Evolutionary conservation across 1,140 invertebrate species (phyloP).

Genomic region (Calliphora vicina): DNA sequence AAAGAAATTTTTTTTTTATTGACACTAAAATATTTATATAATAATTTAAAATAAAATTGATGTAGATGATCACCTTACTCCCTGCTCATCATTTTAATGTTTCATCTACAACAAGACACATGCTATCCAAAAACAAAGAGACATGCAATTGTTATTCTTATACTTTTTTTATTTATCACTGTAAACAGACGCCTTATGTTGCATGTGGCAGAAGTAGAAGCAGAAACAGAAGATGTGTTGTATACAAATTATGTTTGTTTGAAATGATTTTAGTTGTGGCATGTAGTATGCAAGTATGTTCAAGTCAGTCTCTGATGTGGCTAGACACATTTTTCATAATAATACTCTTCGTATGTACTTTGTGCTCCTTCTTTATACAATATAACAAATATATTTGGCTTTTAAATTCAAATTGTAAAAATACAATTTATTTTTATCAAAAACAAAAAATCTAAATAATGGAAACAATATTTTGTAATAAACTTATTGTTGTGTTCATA

Average conservation of each 20-base stretch:
- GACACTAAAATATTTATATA: too few relatives aligned
- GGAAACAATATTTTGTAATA: neutral
- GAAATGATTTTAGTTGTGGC: neutral
- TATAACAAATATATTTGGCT: too few relatives aligned
- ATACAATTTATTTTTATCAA: neutral
- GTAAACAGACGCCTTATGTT: neutral
- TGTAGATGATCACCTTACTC: too few relatives aligned
- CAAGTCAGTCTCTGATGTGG: neutral
- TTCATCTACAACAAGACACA: too few relatives aligned
- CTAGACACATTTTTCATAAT: conserved; percentile 28
- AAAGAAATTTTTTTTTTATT: too few relatives aligned
- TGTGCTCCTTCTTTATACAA: neutral
- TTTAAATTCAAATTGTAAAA: neutral
- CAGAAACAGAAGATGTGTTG: too few relatives aligned
- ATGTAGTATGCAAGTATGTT: neutral
- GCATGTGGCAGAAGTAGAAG: neutral
- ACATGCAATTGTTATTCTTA: neutral
- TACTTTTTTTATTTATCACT: neutral
- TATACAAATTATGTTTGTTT: neutral
- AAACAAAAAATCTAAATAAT: neutral
- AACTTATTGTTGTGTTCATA: neutral
- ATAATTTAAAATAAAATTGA: too few relatives aligned
- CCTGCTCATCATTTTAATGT: too few relatives aligned
- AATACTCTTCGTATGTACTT: neutral
- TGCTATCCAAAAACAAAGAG: too few relatives aligned